Base-by-base conservation (phyloP, 2,888 invertebrate genomes). In the Sussaba pulchella region DNA sequence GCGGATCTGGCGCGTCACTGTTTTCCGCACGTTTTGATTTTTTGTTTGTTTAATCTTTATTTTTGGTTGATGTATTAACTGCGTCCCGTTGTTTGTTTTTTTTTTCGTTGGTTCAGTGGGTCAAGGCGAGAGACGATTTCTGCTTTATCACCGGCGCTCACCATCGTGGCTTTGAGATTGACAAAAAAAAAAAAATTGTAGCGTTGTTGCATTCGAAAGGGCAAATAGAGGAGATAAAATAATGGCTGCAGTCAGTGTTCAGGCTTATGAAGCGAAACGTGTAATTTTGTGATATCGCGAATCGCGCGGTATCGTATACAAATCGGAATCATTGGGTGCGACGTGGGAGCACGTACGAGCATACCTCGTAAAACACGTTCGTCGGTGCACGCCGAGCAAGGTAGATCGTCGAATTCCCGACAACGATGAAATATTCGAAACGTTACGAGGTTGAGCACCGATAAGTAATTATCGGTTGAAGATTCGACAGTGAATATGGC, bases 301-400 rank as follows among this genome's bases (percentile, higher is more conserved):
- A 17, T 26, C 21, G 41, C 50, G 64, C 10, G 36, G n/a, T n/a
- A n/a, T n/a, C n/a, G n/a, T n/a, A n/a, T n/a, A 45, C 26, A 41
- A 26, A 66, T 12, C 47, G 21, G 59, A 54, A 54, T 24, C 26
- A 26, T 14, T 24, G 39, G 45, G 14, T 66, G 66, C 77, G 77
- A 71, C 77, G 59, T 77, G 71, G 31, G 71, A 77, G 54, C 77
- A 77, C 77, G 77, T 77, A 77, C 64, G 57, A n/a, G n/a, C n/a
- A n/a, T 64, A 63, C 61, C 61, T 41, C 69, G 75, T 63, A 69
- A 24, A 59, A 17, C 47, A 36, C n/a, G n/a, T n/a, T n/a, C n/a
- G n/a, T n/a, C n/a, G n/a, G n/a, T n/a, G n/a, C n/a, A n/a, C n/a
- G n/a, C n/a, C 6, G 36, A 19, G 3, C 8, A 47, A 31, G 2